A percentile compares a stretch with the other conserved stretches of the same genome.
Conservation (phyloP, 1,140 invertebrate species). For the Micrasema longulum region DNA sequence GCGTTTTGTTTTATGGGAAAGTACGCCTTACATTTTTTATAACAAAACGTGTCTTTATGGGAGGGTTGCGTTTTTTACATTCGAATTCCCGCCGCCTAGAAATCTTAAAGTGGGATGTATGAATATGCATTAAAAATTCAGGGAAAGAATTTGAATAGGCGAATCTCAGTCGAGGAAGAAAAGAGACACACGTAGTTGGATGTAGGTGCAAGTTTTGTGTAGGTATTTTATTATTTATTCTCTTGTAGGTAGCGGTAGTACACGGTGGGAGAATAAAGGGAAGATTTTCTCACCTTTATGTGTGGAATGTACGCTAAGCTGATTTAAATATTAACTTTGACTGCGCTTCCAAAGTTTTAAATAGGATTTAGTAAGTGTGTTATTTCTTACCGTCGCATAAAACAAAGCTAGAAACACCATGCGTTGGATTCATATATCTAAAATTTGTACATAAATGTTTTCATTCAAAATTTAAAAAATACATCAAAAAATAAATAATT, state of each 20-base stretch:
- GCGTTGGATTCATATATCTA: no score
- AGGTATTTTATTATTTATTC: constrained; percentile 46
- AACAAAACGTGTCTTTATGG: constrained; percentile 22
- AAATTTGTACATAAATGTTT: no score
- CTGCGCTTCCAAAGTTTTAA: constrained; percentile 31
- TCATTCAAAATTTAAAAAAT: no score
- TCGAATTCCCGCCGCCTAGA: constrained; percentile 17
- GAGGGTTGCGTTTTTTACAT: constrained; percentile 19
- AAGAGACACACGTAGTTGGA: constrained; percentile 21
- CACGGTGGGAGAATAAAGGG: constrained; percentile 1
- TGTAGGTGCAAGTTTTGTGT: constrained; percentile 44
- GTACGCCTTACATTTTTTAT: constrained; percentile 10
- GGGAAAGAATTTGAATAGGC: constrained; percentile 43
- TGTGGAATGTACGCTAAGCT: constrained; percentile 9
- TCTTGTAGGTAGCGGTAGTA: constrained; percentile 21
- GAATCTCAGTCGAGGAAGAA: constrained; percentile 22
- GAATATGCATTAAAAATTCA: constrained; percentile 47
- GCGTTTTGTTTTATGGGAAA: no score
- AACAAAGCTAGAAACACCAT: neutral
- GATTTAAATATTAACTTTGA: constrained; percentile 37
- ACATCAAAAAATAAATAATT: no score
- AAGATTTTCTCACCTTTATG: constrained; percentile 35
- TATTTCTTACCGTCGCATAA: constrained; percentile 19
- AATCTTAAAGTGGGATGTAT: constrained; percentile 46
- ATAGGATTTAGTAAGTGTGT: constrained; percentile 19